Conservation (phyloP, 2,888 invertebrate species). For the Heliconius aoede region DNA sequence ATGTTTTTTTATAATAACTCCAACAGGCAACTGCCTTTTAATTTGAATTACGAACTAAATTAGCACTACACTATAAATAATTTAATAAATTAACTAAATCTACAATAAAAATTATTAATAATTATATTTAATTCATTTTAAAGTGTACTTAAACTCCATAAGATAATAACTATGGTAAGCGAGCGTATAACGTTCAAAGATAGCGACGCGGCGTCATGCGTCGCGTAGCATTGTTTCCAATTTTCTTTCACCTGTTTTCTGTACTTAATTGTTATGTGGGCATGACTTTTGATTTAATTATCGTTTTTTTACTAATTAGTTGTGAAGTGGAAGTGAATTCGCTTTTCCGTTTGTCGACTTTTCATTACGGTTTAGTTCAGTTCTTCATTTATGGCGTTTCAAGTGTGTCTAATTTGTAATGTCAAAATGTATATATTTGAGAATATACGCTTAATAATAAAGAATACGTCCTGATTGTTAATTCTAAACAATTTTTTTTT, state of each 20-base stretch:
- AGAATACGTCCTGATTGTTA: too few species aligned
- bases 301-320: background rate
- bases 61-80: background rate
- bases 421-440: too few species aligned
- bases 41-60: background rate
- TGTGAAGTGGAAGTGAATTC: background rate
- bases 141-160: constrained; percentile 11
- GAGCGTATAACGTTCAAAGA: constrained; percentile 19
- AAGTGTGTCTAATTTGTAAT: too few species aligned
- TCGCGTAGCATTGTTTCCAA: constrained; percentile 12
- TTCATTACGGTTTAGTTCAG: too few species aligned
- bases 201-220: constrained; percentile 21
- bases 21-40: background rate
- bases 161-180: constrained; percentile 29
- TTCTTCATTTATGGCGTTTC: too few species aligned
- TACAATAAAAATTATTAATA: background rate
- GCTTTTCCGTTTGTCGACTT: background rate
- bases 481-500: too few species aligned
- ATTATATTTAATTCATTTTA: background rate
- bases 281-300: background rate
- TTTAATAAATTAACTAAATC: background rate
- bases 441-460: too few species aligned
- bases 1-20: background rate
- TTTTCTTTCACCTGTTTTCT: constrained; percentile 21
- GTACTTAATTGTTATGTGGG: background rate